phyloP scores from a whole-genome alignment of 30 jellyfish, hydroid and myxozoan species.

The Pseudorhiza aurosa region DNA sequence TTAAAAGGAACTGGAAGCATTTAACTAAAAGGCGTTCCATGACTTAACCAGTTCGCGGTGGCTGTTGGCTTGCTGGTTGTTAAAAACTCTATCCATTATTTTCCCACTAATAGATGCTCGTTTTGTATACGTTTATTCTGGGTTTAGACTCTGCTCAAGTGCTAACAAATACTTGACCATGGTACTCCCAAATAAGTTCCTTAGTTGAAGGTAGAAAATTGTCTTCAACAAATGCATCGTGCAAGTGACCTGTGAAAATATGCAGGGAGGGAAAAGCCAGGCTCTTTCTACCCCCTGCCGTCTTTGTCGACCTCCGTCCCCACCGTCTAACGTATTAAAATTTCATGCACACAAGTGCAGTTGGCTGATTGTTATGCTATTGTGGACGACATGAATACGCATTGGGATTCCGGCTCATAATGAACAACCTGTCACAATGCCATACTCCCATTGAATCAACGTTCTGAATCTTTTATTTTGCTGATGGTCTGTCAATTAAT shows the following conservation, averaged over 20 bases:
- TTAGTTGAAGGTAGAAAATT: no score
- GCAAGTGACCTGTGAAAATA: no score
- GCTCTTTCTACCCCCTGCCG: neutral
- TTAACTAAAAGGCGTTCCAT: no score
- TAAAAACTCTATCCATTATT: no score
- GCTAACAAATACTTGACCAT: neutral
- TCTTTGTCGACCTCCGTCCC: neutral
- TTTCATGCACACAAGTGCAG: neutral
- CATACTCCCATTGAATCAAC: neutral
- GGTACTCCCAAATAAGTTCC: neutral
- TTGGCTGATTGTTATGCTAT: neutral
- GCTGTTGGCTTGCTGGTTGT: no score
- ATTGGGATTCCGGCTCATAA: neutral
- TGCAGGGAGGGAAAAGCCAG: no score
- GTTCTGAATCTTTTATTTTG: neutral
- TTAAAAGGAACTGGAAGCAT: no score
- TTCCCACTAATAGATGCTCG: no score
- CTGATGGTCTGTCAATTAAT: neutral
- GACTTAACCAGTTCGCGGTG: no score
- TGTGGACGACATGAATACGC: neutral
- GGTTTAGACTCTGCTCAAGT: no score
- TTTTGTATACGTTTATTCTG: no score
- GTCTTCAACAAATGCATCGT: no score
- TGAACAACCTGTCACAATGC: slow-evolving; percentile 1
- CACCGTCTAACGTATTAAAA: neutral